A percentile compares a stretch with the other conserved stretches of the same genome.
These are phyloP conservation scores for Uria lomvia DNA, from an alignment of 2,113 vertebrate species.

Conservation along the genomic window DNA sequence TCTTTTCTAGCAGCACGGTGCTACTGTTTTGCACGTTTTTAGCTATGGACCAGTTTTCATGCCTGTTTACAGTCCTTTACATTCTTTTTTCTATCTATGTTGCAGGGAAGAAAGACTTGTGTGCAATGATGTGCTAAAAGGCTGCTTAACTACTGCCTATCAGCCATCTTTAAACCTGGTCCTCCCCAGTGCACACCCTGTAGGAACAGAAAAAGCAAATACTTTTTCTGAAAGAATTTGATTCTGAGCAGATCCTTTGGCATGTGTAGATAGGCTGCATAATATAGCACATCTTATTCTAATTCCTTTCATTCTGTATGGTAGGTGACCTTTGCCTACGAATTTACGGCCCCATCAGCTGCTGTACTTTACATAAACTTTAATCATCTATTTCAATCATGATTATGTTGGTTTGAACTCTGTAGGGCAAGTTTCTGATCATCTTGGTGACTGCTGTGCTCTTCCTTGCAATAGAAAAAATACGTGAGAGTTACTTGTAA, in stretches of 20 bases:
- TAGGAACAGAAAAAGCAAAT: not conserved
- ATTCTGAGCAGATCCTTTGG: not conserved
- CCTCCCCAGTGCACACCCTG: not conserved
- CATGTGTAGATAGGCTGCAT: not conserved
- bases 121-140: not conserved
- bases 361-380: not conserved
- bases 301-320: not conserved
- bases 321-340: not conserved
- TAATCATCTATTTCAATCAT: not conserved
- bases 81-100: not conserved
- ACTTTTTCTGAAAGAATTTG: not conserved
- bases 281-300: not conserved
- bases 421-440: not conserved
- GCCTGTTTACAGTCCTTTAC: not conserved
- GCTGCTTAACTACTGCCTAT: not conserved
- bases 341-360: not conserved
- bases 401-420: not conserved
- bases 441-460: not conserved
- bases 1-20: not conserved
- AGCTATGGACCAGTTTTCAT: not conserved
- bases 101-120: not conserved
- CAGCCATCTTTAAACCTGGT: not conserved
- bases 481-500: not conserved
- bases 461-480: not conserved
- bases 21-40: not conserved